phyloP scores from a whole-genome alignment of 2,113 vertebrate genomes.

The Marcusenius ussheri region DNA sequence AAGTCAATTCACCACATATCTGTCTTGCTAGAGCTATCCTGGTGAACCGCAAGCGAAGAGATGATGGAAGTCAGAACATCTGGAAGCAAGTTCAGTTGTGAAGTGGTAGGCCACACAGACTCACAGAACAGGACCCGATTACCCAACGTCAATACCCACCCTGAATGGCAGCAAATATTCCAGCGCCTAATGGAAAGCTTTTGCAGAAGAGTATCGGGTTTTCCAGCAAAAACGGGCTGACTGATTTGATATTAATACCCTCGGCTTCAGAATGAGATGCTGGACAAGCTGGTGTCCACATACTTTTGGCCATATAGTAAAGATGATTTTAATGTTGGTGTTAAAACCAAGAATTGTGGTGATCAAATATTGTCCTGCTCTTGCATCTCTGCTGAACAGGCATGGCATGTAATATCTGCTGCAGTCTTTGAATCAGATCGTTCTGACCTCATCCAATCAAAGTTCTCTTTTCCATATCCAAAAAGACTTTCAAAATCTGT shows the following conservation, averaged over 20 bases:
- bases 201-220: background rate
- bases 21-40: background rate
- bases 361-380: background rate
- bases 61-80: background rate
- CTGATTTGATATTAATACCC: background rate
- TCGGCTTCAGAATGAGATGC: background rate
- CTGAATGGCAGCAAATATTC: background rate
- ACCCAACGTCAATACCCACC: background rate
- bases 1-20: background rate
- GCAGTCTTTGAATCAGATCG: background rate
- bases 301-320: background rate
- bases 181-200: background rate
- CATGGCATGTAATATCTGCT: background rate
- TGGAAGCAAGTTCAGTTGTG: background rate
- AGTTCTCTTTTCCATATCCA: background rate
- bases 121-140: background rate
- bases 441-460: background rate
- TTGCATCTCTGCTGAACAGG: background rate
- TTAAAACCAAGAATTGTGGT: background rate
- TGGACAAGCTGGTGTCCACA: background rate
- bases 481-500: background rate
- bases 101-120: background rate
- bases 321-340: background rate
- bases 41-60: background rate
- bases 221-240: background rate